Evolutionary conservation across 1,140 invertebrate species (phyloP).

Genomic region (Magallana angulata): DNA sequence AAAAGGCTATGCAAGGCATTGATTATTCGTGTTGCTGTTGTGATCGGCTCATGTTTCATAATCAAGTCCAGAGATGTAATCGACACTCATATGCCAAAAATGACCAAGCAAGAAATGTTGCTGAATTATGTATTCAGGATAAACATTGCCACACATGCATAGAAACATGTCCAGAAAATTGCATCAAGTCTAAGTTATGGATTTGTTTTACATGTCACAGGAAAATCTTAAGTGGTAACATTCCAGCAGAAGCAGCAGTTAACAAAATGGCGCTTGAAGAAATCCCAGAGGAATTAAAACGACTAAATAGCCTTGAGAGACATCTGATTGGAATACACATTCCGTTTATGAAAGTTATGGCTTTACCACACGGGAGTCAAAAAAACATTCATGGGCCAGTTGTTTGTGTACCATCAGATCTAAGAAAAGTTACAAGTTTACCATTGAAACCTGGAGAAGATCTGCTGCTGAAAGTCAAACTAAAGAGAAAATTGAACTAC

Average conservation of each 20-base stretch:
- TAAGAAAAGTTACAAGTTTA: slow-evolving; percentile 40
- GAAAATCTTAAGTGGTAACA: too few species aligned
- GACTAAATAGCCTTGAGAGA: slow-evolving; percentile 38
- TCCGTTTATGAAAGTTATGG: slow-evolving; percentile 37
- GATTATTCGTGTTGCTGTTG: slow-evolving; percentile 11
- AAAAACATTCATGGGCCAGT: slow-evolving; percentile 39
- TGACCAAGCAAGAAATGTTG: neutral
- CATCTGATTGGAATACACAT: slow-evolving; percentile 25
- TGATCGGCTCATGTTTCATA: slow-evolving; percentile 32
- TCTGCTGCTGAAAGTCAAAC: slow-evolving; percentile 40
- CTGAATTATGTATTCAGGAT: slow-evolving; percentile 21
- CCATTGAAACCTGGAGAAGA: slow-evolving; percentile 41
- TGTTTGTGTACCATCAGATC: slow-evolving; percentile 42
- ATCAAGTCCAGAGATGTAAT: slow-evolving; percentile 21
- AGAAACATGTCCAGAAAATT: too few species aligned
- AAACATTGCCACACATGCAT: too few species aligned
- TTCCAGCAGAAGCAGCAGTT: too few species aligned
- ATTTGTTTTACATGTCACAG: too few species aligned
- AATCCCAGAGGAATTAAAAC: too few species aligned
- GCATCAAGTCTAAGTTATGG: too few species aligned
- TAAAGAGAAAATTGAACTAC: slow-evolving; percentile 51
- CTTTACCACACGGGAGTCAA: slow-evolving; percentile 37
- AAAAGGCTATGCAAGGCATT: neutral
- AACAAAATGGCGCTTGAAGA: too few species aligned
- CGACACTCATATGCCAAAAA: slow-evolving; percentile 17